phyloP scores from a whole-genome alignment of 2,113 vertebrate species.

The Rhegmatorhina hoffmannsi region DNA sequence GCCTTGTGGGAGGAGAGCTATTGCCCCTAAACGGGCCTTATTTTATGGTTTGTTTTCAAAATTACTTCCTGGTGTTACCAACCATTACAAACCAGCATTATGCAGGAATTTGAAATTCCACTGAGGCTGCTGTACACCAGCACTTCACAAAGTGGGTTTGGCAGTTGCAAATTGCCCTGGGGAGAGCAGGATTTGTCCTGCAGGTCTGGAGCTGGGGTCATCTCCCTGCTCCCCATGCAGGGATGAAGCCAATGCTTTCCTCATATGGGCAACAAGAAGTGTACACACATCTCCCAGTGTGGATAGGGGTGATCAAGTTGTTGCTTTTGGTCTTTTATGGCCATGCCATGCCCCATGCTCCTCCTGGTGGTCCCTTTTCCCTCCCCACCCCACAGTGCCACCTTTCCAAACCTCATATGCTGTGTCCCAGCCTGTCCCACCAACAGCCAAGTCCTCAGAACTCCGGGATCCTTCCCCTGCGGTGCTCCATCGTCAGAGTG shows the following conservation, averaged over 20 bases:
- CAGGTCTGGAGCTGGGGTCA: not conserved
- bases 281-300: not conserved
- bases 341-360: accelerated
- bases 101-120: not conserved
- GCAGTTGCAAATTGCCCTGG: accelerated
- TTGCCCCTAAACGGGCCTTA: accelerated
- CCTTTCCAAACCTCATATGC: not conserved
- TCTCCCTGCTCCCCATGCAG: accelerated
- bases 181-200: not conserved
- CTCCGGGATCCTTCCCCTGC: not conserved
- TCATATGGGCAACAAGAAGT: not conserved
- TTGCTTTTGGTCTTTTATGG: not conserved
- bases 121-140: not conserved
- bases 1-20: not conserved
- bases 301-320: not conserved
- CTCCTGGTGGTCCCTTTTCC: not conserved
- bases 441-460: not conserved
- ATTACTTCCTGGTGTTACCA: not conserved
- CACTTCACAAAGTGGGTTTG: not conserved
- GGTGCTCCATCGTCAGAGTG: not conserved
- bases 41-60: not conserved
- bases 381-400: not conserved
- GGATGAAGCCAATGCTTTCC: not conserved
- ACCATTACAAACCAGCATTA: not conserved
- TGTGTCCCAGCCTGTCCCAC: not conserved